Conservation (phyloP, 2,113 vertebrate genomes). For the Cyphomyrus discorhynchus region DNA sequence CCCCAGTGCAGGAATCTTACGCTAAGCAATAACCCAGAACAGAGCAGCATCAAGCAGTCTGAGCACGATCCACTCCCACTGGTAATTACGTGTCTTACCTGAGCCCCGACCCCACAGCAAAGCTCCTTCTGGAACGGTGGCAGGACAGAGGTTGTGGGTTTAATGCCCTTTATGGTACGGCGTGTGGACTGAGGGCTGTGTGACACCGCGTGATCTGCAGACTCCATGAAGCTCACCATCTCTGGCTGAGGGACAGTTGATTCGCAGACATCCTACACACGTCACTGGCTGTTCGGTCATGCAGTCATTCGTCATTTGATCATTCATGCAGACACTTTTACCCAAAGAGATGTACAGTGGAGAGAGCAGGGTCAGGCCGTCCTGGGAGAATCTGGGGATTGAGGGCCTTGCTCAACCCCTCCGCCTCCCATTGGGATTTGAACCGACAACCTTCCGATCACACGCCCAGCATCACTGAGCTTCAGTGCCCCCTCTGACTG, state of each 20-base stretch:
- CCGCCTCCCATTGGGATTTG: too few relatives aligned
- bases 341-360: background rate
- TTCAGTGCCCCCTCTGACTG: background rate
- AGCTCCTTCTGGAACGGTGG: background rate
- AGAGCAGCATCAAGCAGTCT: background rate
- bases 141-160: background rate
- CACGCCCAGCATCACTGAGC: too few relatives aligned
- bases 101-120: background rate
- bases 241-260: background rate
- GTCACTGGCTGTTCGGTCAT: background rate
- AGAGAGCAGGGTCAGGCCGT: too few relatives aligned
- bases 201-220: background rate
- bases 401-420: too few relatives aligned
- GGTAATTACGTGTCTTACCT: background rate
- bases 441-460: too few relatives aligned
- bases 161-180: background rate
- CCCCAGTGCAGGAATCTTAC: background rate
- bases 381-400: too few relatives aligned
- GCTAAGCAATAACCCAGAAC: background rate
- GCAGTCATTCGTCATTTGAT: background rate
- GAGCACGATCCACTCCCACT: background rate
- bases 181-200: background rate
- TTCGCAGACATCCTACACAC: background rate
- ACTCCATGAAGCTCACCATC: background rate
- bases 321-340: background rate